Evolutionary conservation across 2,888 invertebrate species (phyloP).

Genomic region (Leucoma salicis): DNA sequence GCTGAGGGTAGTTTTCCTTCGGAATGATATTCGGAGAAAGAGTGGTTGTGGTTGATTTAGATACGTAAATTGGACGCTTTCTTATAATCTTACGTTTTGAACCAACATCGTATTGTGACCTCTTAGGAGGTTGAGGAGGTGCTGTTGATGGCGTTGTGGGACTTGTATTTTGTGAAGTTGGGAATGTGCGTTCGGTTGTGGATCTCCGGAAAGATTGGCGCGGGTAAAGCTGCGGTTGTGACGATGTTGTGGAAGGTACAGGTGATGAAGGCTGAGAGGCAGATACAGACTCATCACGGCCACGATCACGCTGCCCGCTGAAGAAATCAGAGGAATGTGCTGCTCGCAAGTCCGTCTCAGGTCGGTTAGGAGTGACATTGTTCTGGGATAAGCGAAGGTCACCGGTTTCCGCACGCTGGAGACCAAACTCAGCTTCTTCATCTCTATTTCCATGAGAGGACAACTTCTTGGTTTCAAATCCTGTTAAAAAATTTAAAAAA

Average conservation of each 20-base stretch:
- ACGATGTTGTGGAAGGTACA: constrained; percentile 44
- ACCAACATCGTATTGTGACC: constrained; percentile 49
- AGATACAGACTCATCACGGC: constrained; percentile 60
- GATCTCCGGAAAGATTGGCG: constrained; percentile 61
- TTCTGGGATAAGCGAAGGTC: constrained; percentile 73
- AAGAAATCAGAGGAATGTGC: constrained; percentile 90
- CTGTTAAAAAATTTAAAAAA: constrained; percentile 45
- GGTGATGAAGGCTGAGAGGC: constrained; percentile 13
- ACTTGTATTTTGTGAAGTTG: constrained; percentile 40
- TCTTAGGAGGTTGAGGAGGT: constrained; percentile 40
- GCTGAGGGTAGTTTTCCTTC: constrained; percentile 46
- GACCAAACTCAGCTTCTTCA: constrained; percentile 87
- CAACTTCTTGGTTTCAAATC: constrained; percentile 85
- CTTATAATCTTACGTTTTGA: constrained; percentile 67
- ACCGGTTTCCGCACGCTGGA: constrained; percentile 87
- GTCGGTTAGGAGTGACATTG: constrained; percentile 48
- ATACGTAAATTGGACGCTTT: constrained; percentile 63
- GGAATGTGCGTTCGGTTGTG: constrained; percentile 54
- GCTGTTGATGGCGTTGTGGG: constrained; percentile 41
- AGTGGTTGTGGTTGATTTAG: constrained; percentile 54
- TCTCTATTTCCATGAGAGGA: constrained; percentile 76
- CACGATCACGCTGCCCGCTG: constrained; percentile 78
- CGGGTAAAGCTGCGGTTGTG: constrained; percentile 27
- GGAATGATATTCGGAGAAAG: constrained; percentile 45
- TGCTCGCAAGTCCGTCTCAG: constrained; percentile 84